Evolutionary conservation across 2,797 vertebrate species (phyloP).

Genomic region (Borostomias antarcticus): DNA sequence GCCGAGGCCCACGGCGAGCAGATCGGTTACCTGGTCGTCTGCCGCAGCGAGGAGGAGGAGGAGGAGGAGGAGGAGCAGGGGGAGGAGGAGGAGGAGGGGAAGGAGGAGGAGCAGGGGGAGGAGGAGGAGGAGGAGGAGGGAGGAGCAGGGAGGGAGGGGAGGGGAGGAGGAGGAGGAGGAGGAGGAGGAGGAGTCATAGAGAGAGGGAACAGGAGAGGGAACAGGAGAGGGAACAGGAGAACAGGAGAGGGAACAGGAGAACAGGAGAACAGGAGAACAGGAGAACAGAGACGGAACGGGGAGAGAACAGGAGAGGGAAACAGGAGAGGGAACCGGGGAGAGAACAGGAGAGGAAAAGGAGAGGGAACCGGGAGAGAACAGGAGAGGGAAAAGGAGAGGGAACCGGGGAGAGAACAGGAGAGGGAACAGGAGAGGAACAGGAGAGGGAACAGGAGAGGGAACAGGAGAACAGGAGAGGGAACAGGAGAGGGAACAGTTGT

Average conservation of each 20-base stretch:
- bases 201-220: conserved; percentile 52
- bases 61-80: conserved; percentile 40
- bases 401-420: conserved; percentile 66
- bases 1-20: conserved; percentile 52
- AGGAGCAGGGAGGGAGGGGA: conserved; percentile 56
- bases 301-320: conserved; percentile 58
- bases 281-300: conserved; percentile 69
- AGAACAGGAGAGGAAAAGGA: conserved; percentile 56
- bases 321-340: conserved; percentile 38
- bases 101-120: conserved; percentile 54
- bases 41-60: conserved; percentile 63
- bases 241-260: conserved; percentile 25
- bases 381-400: too few species aligned
- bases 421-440: background rate
- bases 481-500: conserved; percentile 75
- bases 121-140: too few species aligned
- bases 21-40: conserved; percentile 75
- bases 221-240: conserved; percentile 66
- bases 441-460: conserved; percentile 44
- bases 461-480: conserved; percentile 56
- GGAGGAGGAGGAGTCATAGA: conserved; percentile 65
- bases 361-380: too few species aligned
- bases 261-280: conserved; percentile 55
- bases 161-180: conserved; percentile 7
- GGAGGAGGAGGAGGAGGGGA: conserved; percentile 57